A percentile compares a stretch with the other conserved stretches of the same genome.
Evolutionary conservation across 1,140 invertebrate species (phyloP).

Genomic region (Rhizoglyphus robini): DNA sequence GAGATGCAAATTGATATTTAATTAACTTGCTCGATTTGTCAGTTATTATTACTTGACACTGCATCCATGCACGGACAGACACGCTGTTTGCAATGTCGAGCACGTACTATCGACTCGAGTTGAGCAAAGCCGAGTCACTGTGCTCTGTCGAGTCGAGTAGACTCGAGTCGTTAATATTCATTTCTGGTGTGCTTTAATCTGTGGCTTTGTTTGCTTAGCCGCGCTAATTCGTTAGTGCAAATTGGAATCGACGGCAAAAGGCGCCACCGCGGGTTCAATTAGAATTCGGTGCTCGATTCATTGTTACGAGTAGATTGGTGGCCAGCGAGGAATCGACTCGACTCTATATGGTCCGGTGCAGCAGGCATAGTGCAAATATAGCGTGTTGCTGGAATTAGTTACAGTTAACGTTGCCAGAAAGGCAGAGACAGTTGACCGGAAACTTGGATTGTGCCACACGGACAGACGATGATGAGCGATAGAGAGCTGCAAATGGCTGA

Average conservation of each 20-base stretch:
- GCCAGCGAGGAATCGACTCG: neutral
- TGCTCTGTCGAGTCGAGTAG: neutral
- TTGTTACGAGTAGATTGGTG: neutral
- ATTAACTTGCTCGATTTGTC: neutral
- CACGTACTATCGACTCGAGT: neutral
- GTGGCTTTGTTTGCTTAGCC: conserved; percentile 9
- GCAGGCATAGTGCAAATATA: neutral
- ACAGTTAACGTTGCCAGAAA: neutral
- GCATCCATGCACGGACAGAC: too few species aligned
- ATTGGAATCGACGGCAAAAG: neutral
- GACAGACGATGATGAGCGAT: conserved; percentile 5
- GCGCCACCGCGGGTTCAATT: too few species aligned
- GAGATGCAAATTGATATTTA: neutral
- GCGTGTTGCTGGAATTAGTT: conserved; percentile 14
- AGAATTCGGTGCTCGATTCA: neutral
- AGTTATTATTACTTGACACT: neutral
- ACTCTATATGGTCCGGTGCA: conserved; percentile 3
- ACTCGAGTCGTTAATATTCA: conserved; percentile 6
- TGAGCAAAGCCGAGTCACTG: neutral
- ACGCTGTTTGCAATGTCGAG: neutral
- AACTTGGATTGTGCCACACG: conserved; percentile 6
- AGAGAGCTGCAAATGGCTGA: neutral
- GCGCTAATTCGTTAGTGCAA: neutral
- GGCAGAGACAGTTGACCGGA: conserved; percentile 9
- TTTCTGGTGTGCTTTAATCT: neutral